A percentile compares a stretch with the other conserved stretches of the same genome.
These are phyloP conservation scores for Rana temporaria DNA, from an alignment of 2,113 vertebrate species.

Conservation along the genomic window DNA sequence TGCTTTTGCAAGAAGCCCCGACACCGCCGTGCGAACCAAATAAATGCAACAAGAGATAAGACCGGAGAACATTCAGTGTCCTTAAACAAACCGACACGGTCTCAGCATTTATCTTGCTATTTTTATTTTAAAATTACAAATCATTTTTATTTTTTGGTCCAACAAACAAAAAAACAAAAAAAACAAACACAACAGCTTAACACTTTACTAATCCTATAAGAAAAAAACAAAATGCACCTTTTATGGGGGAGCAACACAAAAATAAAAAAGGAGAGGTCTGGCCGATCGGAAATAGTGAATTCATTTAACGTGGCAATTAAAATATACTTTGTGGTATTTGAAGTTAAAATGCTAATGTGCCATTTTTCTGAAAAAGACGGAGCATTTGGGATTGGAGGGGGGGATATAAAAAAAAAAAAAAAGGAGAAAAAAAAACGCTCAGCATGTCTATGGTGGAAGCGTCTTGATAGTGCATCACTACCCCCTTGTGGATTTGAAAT, in stretches of 20 bases:
- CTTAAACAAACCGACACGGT: neutral
- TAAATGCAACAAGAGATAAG: slow-evolving; percentile 1
- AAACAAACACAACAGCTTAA: too few relatives aligned
- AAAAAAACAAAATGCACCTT: too few relatives aligned
- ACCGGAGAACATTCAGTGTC: neutral
- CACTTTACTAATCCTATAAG: too few relatives aligned
- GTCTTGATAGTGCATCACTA: slow-evolving; percentile 71
- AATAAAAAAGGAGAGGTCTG: neutral
- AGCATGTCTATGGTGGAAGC: slow-evolving; percentile 54
- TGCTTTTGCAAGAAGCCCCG: neutral
- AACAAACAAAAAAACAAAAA: too few relatives aligned
- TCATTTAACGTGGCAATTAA: slow-evolving; percentile 41
- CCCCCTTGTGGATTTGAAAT: slow-evolving; percentile 75
- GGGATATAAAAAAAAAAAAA: neutral
- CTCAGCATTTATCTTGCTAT: too few relatives aligned
- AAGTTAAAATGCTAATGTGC: slow-evolving; percentile 67
- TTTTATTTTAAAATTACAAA: too few relatives aligned
- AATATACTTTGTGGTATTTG: slow-evolving; percentile 50
- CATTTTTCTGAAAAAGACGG: slow-evolving; percentile 63
- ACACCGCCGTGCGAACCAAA: neutral
- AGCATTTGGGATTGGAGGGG: slow-evolving; percentile 35
- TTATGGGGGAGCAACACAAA: too few relatives aligned
- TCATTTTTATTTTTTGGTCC: too few relatives aligned
- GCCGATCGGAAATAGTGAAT: neutral
- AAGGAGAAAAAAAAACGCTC: slow-evolving; percentile 55